Base-by-base conservation (phyloP, 53 echinoderm and acorn worm species). In the Apostichopus leukothele region DNA sequence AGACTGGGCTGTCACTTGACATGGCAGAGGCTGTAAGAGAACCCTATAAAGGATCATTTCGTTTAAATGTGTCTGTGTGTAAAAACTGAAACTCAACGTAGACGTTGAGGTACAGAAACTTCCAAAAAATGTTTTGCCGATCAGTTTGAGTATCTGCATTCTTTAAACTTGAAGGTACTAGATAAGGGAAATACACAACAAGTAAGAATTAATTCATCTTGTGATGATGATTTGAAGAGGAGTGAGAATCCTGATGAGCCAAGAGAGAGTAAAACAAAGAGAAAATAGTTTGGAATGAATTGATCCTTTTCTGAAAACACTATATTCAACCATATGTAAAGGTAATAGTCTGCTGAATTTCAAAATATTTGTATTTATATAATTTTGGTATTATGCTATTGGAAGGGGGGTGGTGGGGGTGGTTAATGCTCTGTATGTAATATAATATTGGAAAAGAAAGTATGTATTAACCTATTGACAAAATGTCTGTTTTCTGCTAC, bases 1-100 rank as follows among this genome's bases (percentile, higher is more conserved):
- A 79, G 79, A 79, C 52, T 19, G 51, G 51, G 51, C 53, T 79
- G 79, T 79, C 79, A 79, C 13, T 79, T 19, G 16, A 50, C 39
- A 18, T 79, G 79, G n/a, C 53, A 79, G 79, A 79, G 79, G 79
- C 52, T 79, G 79, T 52, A 16, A 19, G 20, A 79, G 19, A 53
- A 79, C 14, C 4, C 52, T 23, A 25, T 11, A 39, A 3, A 79
- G 53, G n/a, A 79, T 18, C 7, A 10, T 51, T 78, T 52, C n/a
- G 22, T 18, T 18, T 39, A 39, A 3, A 39, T 39, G 39, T 10
- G 9, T 75, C 75, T 75, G 75, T 6, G 27, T 5, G 22, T 75
- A 18, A 5, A 75, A 75, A 75, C 0, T 0, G 7, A 25, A 23
- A 18, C 75, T 75, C 4, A 61, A 61, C 63, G 9, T 16, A 63